Percentiles rank a stretch among this genome's conserved stretches.
phyloP scores from a whole-genome alignment of 1,140 invertebrate genomes.

The Telenomus remus region DNA sequence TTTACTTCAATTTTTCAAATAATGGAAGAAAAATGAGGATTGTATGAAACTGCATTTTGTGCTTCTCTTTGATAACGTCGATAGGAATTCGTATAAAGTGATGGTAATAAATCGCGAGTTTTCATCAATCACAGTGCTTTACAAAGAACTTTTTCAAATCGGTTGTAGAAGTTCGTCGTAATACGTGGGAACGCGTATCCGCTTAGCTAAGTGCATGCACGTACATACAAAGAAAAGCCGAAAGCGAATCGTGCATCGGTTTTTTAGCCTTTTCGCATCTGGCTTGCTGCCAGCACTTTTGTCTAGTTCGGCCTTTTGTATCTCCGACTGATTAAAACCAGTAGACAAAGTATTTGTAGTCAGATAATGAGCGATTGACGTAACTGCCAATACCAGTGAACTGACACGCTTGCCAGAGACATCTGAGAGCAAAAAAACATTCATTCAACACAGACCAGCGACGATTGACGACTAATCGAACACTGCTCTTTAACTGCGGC shows the following conservation, averaged over 20 bases:
- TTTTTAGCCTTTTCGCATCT: slow-evolving; percentile 37
- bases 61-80: not conserved
- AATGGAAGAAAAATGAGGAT: not conserved
- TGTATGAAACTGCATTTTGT: no score
- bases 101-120: not conserved
- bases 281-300: slow-evolving; percentile 46
- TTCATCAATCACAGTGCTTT: not conserved
- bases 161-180: slow-evolving; percentile 1
- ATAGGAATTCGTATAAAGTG: not conserved
- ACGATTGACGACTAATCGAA: no score
- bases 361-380: slow-evolving; percentile 39
- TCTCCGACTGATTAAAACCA: slow-evolving; percentile 47
- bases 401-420: slow-evolving; percentile 1
- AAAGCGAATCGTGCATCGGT: slow-evolving; percentile 37
- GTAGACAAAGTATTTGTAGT: slow-evolving; percentile 26
- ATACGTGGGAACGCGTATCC: slow-evolving; percentile 38
- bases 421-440: not conserved
- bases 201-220: slow-evolving; percentile 28
- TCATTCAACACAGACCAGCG: no score
- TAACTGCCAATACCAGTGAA: slow-evolving; percentile 25
- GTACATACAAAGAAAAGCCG: slow-evolving; percentile 41
- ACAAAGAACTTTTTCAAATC: slow-evolving; percentile 2
- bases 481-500: no score
- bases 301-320: slow-evolving; percentile 45
- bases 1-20: slow-evolving; percentile 14